Percentiles rank a stretch among this genome's conserved stretches.
These are phyloP conservation scores for Gymnoscopelus braueri DNA, from an alignment of 2,797 vertebrate species.

Conservation along the genomic window DNA sequence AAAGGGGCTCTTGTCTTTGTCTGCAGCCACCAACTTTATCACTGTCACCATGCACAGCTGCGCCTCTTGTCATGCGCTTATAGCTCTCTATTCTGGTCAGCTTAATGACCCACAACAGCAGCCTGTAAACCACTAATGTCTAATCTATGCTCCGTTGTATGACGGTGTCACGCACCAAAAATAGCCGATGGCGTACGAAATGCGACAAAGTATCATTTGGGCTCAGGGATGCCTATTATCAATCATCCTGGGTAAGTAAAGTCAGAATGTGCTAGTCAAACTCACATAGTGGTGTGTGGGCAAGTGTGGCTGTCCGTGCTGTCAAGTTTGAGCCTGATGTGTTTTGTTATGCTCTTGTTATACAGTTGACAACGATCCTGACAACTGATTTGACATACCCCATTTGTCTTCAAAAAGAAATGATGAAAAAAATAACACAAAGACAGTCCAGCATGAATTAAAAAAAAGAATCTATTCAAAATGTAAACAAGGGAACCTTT, in stretches of 20 bases:
- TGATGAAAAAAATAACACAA: slow-evolving; percentile 7
- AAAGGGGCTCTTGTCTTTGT: slow-evolving; percentile 58
- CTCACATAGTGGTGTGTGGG: slow-evolving; percentile 36
- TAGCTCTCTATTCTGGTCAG: slow-evolving; percentile 41
- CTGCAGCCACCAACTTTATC: slow-evolving; percentile 59
- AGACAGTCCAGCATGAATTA: slow-evolving; percentile 47
- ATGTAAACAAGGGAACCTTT: slow-evolving; percentile 49
- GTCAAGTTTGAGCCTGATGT: slow-evolving; percentile 41
- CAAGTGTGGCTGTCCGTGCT: slow-evolving; percentile 39
- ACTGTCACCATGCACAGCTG: slow-evolving; percentile 64
- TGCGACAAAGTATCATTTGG: no score
- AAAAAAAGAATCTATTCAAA: slow-evolving; percentile 40
- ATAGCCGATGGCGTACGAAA: no score
- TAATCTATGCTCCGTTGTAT: no score
- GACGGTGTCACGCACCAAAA: no score
- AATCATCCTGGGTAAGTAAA: slow-evolving; percentile 62
- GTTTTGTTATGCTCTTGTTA: slow-evolving; percentile 58
- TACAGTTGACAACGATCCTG: slow-evolving; percentile 62
- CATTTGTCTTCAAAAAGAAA: slow-evolving; percentile 46
- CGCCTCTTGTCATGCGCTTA: slow-evolving; percentile 36
- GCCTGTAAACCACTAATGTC: slow-evolving; percentile 51
- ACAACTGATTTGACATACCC: slow-evolving; percentile 67
- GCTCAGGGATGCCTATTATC: slow-evolving; percentile 43
- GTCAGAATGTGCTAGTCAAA: slow-evolving; percentile 53
- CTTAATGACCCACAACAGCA: slow-evolving; percentile 67